A percentile compares a stretch with the other conserved stretches of the same genome.
These are phyloP conservation scores for Danaus chrysippus DNA, from an alignment of 2,888 invertebrate genomes.

Conservation along the genomic window DNA sequence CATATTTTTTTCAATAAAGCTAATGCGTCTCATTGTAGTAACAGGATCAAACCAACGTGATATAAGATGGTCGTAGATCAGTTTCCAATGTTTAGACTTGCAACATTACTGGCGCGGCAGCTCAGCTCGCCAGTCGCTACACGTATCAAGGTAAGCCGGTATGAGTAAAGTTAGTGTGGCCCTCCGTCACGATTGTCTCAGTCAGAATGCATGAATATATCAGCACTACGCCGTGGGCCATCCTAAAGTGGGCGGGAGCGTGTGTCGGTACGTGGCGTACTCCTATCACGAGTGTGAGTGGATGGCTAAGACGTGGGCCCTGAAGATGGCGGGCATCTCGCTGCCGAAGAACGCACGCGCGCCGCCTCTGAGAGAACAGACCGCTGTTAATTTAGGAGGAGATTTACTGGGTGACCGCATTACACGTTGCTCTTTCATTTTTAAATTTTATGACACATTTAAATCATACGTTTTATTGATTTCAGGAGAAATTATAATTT, in stretches of 20 bases:
- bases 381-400: slow-evolving; percentile 39
- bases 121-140: slow-evolving; percentile 45
- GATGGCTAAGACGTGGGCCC: slow-evolving; percentile 39
- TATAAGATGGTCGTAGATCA: slow-evolving; percentile 30
- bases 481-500: slow-evolving; percentile 46
- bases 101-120: slow-evolving; percentile 48
- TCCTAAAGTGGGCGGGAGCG: slow-evolving; percentile 39
- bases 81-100: slow-evolving; percentile 50
- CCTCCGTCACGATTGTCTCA: slow-evolving; percentile 2
- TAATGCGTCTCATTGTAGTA: no score
- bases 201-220: not conserved
- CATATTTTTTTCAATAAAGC: no score
- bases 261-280: slow-evolving; percentile 40
- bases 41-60: not conserved
- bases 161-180: not conserved
- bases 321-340: slow-evolving; percentile 33
- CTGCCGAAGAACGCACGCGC: slow-evolving; percentile 26
- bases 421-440: not conserved
- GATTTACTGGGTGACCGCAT: slow-evolving; percentile 42
- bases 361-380: slow-evolving; percentile 37
- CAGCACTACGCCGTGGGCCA: slow-evolving; percentile 41
- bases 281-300: slow-evolving; percentile 39
- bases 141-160: slow-evolving; percentile 41
- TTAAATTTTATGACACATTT: not conserved
- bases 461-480: slow-evolving; percentile 5